Conservation (phyloP, 2,797 vertebrate genomes). For the Cyclura pinguis region DNA sequence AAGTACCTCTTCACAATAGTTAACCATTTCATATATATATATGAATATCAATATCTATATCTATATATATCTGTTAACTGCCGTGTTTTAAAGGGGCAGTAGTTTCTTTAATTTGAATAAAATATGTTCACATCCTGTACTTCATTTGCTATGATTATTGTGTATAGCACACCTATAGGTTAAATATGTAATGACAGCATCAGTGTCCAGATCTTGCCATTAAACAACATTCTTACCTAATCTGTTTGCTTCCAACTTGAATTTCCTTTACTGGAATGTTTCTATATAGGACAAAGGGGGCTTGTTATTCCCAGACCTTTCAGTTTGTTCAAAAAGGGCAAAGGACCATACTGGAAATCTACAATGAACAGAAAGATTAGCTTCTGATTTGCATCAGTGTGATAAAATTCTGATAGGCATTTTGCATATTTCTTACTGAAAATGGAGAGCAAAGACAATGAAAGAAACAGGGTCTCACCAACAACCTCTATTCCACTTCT, state of each 20-base stretch:
- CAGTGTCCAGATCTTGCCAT: background rate
- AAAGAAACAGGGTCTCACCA: background rate
- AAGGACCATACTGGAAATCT: slow-evolving; percentile 10
- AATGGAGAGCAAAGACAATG: background rate
- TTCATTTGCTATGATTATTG: background rate
- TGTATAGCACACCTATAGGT: background rate
- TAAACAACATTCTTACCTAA: background rate
- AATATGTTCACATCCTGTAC: background rate
- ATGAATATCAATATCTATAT: no score
- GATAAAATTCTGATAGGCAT: background rate
- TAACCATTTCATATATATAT: no score
- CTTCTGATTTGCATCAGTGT: background rate
- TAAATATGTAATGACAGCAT: background rate
- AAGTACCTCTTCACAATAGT: background rate
- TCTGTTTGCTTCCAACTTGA: background rate
- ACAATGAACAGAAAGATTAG: background rate
- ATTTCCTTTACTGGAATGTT: accelerated
- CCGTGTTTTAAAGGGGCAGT: background rate
- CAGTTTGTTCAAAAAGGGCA: background rate
- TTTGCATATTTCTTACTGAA: background rate
- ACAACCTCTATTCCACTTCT: background rate
- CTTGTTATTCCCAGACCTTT: background rate
- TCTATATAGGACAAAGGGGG: background rate
- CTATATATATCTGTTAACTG: background rate
- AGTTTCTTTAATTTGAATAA: background rate